Conservation (phyloP, 2,797 vertebrate species). For the Choloepus didactylus region DNA sequence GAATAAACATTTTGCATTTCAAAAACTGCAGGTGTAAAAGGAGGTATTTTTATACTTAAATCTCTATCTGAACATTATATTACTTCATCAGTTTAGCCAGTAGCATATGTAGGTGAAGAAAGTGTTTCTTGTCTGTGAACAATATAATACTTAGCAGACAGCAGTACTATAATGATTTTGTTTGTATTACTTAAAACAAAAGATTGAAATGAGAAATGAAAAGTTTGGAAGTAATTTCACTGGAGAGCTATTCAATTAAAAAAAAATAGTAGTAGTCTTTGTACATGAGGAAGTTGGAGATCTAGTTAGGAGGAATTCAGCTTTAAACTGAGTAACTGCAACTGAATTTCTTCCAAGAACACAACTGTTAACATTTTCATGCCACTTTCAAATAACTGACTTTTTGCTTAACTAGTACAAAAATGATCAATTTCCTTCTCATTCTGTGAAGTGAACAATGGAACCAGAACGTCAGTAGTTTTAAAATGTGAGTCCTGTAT, state of each 20-base stretch:
- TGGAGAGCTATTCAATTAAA: background rate
- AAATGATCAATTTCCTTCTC: slow-evolving; percentile 1
- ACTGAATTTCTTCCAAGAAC: background rate
- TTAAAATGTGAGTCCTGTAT: background rate
- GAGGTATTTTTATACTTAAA: background rate
- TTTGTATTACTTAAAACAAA: slow-evolving; percentile 29
- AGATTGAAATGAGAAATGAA: background rate
- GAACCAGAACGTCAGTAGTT: background rate
- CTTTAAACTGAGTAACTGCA: background rate
- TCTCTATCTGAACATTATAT: background rate
- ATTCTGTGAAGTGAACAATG: slow-evolving; percentile 33
- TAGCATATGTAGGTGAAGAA: background rate
- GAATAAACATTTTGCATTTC: slow-evolving; percentile 39
- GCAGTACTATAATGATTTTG: background rate
- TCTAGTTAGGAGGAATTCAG: background rate
- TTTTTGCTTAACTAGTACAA: background rate
- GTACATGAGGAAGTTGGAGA: background rate
- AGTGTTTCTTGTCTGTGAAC: background rate
- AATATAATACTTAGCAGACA: background rate
- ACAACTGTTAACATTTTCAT: background rate
- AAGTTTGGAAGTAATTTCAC: slow-evolving; percentile 10
- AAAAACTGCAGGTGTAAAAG: background rate
- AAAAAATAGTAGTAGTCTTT: background rate
- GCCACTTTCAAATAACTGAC: slow-evolving; percentile 24
- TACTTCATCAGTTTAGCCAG: slow-evolving; percentile 3